Conservation (phyloP, 2,888 invertebrate genomes). For the Dusona sp. region DNA sequence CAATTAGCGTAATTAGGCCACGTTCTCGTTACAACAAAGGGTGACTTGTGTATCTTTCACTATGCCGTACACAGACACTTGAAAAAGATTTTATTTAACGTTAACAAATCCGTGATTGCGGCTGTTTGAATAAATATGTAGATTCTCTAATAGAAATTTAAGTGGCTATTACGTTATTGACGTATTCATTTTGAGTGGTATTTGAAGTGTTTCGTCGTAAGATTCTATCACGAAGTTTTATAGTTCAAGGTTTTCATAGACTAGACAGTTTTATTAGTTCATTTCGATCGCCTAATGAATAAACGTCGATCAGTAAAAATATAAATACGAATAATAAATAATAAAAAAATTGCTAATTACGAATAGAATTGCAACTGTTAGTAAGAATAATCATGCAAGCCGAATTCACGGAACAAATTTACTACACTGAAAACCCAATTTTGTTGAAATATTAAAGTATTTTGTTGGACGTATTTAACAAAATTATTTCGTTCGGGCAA, state of each 20-base stretch:
- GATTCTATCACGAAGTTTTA: neutral
- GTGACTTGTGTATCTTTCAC: constrained; percentile 38
- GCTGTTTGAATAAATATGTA: neutral
- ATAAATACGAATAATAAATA: neutral
- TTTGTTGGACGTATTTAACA: too few species aligned
- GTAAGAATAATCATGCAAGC: neutral
- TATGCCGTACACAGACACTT: neutral
- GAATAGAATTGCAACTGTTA: neutral
- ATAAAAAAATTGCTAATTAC: neutral
- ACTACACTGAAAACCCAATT: too few species aligned
- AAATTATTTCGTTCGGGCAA: too few species aligned
- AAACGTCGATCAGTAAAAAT: too few species aligned
- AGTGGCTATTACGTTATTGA: neutral
- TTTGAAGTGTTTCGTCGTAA: neutral
- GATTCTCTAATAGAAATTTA: too few species aligned
- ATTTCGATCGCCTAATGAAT: too few species aligned
- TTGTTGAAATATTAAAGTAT: too few species aligned
- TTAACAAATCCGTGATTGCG: constrained; percentile 5
- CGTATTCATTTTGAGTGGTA: neutral
- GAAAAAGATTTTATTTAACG: constrained; percentile 6
- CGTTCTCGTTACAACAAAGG: constrained; percentile 64
- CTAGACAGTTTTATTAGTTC: too few species aligned
- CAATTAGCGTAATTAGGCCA: constrained; percentile 71
- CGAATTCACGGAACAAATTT: neutral
- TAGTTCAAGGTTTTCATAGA: neutral